Conservation (phyloP, 2,797 vertebrate species). For the Myotis planiceps region DNA sequence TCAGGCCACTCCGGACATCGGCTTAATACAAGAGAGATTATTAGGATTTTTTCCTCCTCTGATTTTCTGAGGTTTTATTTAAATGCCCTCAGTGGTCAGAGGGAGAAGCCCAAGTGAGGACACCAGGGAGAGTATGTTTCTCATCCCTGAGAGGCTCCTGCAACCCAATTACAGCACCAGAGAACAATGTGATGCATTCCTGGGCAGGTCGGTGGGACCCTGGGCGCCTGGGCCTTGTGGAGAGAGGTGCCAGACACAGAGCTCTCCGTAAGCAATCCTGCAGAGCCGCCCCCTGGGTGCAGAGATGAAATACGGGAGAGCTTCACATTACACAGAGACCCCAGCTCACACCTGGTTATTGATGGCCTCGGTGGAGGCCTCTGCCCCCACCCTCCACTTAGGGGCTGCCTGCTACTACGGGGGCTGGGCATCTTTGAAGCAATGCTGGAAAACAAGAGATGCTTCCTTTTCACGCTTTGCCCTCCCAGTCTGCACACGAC, state of each 20-base stretch:
- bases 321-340: constrained; percentile 89
- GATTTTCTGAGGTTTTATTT: constrained; percentile 57
- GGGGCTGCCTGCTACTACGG: constrained; percentile 74
- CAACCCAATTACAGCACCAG: constrained; percentile 89
- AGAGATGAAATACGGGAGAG: constrained; percentile 90
- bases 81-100: constrained; percentile 61
- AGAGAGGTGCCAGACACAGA: constrained; percentile 92
- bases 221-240: constrained; percentile 86
- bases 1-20: constrained; percentile 46
- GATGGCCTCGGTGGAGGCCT: constrained; percentile 87
- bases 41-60: background rate
- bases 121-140: constrained; percentile 59
- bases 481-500: background rate
- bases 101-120: constrained; percentile 67
- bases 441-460: constrained; percentile 78
- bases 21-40: constrained; percentile 60
- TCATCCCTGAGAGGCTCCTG: constrained; percentile 77
- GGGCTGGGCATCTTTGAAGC: constrained; percentile 85
- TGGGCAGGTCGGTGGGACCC: constrained; percentile 89
- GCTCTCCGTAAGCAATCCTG: constrained; percentile 88
- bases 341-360: constrained; percentile 90
- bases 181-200: constrained; percentile 90
- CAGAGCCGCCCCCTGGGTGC: constrained; percentile 88
- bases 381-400: constrained; percentile 82
- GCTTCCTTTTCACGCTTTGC: constrained; percentile 48